Evolutionary conservation across 2,888 invertebrate genomes (phyloP).

Genomic region (Diabrotica balteata): DNA sequence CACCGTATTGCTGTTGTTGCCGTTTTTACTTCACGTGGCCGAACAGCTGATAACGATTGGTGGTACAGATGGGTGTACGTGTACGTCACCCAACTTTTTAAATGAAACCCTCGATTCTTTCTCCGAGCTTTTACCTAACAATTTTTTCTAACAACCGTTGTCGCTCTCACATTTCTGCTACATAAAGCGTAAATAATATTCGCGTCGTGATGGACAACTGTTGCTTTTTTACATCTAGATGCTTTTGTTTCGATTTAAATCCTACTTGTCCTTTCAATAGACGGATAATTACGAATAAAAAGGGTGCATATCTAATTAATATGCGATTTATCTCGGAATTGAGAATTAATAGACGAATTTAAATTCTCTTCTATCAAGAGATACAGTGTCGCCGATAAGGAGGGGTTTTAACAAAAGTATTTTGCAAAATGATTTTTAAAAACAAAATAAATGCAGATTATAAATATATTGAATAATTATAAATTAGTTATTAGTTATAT

Average conservation of each 20-base stretch:
- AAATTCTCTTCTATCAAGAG: not conserved
- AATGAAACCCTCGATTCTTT: slow-evolving; percentile 9
- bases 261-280: not conserved
- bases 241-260: not conserved
- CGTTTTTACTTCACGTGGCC: slow-evolving; percentile 45
- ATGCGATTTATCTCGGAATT: slow-evolving; percentile 1
- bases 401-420: too few species aligned
- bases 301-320: slow-evolving; percentile 6
- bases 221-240: slow-evolving; percentile 8
- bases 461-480: too few species aligned
- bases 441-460: too few species aligned
- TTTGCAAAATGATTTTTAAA: too few species aligned
- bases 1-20: slow-evolving; percentile 21
- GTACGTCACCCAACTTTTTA: slow-evolving; percentile 10
- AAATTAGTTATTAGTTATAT: too few species aligned
- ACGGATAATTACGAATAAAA: not conserved
- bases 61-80: slow-evolving; percentile 17
- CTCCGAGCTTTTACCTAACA: slow-evolving; percentile 5
- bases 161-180: not conserved
- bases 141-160: slow-evolving; percentile 4
- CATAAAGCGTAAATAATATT: slow-evolving; percentile 1
- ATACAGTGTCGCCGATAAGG: too few species aligned
- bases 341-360: not conserved
- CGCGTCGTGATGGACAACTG: slow-evolving; percentile 12
- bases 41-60: slow-evolving; percentile 44